These are phyloP conservation scores for Sitobion miscanthi DNA, from an alignment of 1,140 invertebrate species.

Conservation along the genomic window DNA sequence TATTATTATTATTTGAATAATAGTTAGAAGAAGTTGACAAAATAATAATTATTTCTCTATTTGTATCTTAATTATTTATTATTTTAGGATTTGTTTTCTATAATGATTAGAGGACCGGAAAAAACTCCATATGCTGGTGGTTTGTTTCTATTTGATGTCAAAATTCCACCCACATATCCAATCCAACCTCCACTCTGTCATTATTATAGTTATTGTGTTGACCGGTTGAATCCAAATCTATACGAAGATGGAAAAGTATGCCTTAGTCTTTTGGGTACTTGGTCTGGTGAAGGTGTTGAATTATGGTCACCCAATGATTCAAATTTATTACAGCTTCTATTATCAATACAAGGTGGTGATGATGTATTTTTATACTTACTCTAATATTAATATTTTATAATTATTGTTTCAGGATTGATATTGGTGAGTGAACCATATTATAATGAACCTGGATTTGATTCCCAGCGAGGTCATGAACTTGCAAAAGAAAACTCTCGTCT, in stretches of 20 bases:
- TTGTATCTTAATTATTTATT: not conserved
- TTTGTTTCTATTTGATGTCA: too few species aligned
- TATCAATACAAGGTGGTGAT: slow-evolving; percentile 54
- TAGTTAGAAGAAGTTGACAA: not conserved
- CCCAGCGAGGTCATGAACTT: slow-evolving; percentile 84
- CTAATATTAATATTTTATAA: slow-evolving; percentile 54
- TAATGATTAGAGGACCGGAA: too few species aligned
- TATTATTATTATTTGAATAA: not conserved
- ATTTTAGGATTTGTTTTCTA: slow-evolving; percentile 61
- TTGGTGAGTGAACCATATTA: slow-evolving; percentile 97
- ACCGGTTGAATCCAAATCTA: slow-evolving; percentile 96
- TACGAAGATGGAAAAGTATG: slow-evolving; percentile 85
- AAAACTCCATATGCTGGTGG: too few species aligned
- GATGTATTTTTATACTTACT: not conserved
- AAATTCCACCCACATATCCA: slow-evolving; percentile 65
- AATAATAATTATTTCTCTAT: not conserved
- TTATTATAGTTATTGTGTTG: slow-evolving; percentile 65
- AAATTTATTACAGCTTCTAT: slow-evolving; percentile 87
- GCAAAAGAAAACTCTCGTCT: slow-evolving; percentile 88
- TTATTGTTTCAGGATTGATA: slow-evolving; percentile 70
- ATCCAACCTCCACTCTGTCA: slow-evolving; percentile 76
- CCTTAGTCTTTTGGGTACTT: slow-evolving; percentile 77
- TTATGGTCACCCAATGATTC: slow-evolving; percentile 98
- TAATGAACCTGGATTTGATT: slow-evolving; percentile 97
- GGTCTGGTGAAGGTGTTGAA: slow-evolving; percentile 97